Evolutionary conservation across 1,140 invertebrate species (phyloP), one percentile per base, ranked within the genome.

Genomic region (Drosophila lacertosa): DNA sequence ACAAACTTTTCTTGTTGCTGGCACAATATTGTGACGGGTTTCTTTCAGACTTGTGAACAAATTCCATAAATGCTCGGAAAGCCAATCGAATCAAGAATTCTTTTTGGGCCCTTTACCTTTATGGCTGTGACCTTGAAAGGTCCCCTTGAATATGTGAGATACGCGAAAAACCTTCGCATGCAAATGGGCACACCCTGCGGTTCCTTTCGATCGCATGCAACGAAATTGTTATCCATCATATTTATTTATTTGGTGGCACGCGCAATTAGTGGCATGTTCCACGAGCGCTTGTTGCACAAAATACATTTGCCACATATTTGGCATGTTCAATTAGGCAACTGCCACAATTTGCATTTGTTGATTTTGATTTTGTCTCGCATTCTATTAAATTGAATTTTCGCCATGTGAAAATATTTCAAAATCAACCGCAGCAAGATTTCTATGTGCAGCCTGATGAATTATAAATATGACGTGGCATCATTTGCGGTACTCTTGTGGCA

Each of bases 251-350:
- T 10, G 20, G 9, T 3, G 22, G 15, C 29, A 13, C 9, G 59
- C 74, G 51, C 74, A 37, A 77, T 77, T 77, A 77, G 74, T 58
- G 70, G 32, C 53, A 44, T 50, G 18, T 5, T 20, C 48, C 40
- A 68, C 35, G 35, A 55, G 69, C 35, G 44, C 47, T 73, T 54
- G 33, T 47, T 26, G 44, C 35, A 47, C n/a, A 13, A 40, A 64
- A 55, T 55, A 11, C 47, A 75, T 75, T 40, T 68, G 16, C 63
- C 69, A 69, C 42, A 59, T 20, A 54, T 42, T 48, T 60, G 40
- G 20, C 37, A 40, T 24, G 51, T 54, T 40, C 35, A 54, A 54
- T 54, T 40, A 40, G 9, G 22, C 35, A 40, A 26, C 35, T 3
- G 45, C 45, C 29, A 22, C n/a, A 53, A 22, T 53, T 53, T 37